Base-by-base conservation (phyloP, 2,797 vertebrate genomes). In the Poecilia picta region DNA sequence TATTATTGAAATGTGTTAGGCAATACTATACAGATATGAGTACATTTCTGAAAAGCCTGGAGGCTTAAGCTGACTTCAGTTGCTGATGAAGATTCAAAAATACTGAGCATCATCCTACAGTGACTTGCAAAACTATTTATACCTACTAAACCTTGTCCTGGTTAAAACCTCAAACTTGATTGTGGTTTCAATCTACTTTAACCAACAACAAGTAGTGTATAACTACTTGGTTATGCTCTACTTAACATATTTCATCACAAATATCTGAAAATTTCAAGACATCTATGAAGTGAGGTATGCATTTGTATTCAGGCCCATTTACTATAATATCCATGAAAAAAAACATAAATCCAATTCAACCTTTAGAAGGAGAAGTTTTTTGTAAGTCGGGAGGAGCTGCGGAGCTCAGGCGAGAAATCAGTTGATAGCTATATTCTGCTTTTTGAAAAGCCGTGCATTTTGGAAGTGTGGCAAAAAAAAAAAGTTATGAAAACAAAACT, bases 41-140 rank as follows among this genome's bases (percentile, higher is more conserved):
- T 8, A 57, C 2, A 74, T 80, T 76, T 79, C 62, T 85, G 78
- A 74, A 77, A 81, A 74, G 45, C 77, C 36, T 55, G 74, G 15
- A 0, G 23, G 66, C 74, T 66, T 41, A 15, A 13, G 1, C 43
- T 12, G 41, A 3, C 74, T 84, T 28, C 18, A 59, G 81, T 78
- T 51, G 23, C 66, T 2, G 45, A 73, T 36, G 66, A 77, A 51
- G 28, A 77, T 80, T 87, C 82, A 80, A 59, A 83, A 28, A 3
- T 62, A 7, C 33, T 10, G 49, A 51, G 36, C 45, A 55, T 84
- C 77, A 75, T 8, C 71, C 51, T 73, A 51, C 79, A 55, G 53
- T 31, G 13, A 12, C 57, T 62, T 62, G 20, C 33, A 66, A 66
- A 36, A 39, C 33, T 66, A 39, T 41, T 66, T 18, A 66, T 12